These are phyloP conservation scores for Phylloscopus whistleri DNA, from an alignment of 2,113 vertebrate species.

Conservation along the genomic window DNA sequence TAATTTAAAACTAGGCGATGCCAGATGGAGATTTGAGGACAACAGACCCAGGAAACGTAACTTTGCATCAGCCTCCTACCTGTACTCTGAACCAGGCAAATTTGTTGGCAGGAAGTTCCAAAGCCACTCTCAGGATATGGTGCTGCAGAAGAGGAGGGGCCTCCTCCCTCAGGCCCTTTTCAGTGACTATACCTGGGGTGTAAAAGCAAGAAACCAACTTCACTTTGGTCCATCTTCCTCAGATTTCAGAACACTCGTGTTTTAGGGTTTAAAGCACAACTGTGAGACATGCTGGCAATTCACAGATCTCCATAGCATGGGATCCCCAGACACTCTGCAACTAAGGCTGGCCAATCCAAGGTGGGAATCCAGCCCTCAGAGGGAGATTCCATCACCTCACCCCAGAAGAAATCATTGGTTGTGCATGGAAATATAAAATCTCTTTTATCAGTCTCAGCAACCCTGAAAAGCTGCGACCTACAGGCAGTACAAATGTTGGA, in stretches of 20 bases:
- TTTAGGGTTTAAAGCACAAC: not conserved
- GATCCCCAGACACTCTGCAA: not conserved
- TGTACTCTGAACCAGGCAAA: too few species aligned
- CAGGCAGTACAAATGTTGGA: not conserved
- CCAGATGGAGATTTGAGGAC: too few species aligned
- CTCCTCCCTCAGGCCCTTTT: too few species aligned
- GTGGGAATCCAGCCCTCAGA: not conserved
- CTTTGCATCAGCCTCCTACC: too few species aligned
- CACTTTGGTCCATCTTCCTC: not conserved
- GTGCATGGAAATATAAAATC: not conserved
- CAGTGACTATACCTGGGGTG: conserved; percentile 65
- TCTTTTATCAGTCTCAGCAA: not conserved
- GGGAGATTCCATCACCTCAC: not conserved
- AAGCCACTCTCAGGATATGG: too few species aligned
- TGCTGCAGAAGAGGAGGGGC: too few species aligned
- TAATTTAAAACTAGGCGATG: too few species aligned
- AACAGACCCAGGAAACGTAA: too few species aligned
- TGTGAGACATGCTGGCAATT: not conserved
- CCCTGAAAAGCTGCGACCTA: not conserved
- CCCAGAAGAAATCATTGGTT: not conserved
- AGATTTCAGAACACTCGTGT: not conserved
- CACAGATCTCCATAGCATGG: not conserved
- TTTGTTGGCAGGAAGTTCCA: too few species aligned
- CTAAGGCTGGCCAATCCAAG: not conserved
- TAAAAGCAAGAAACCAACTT: not conserved